Percentiles rank a stretch among this genome's conserved stretches.
These are phyloP conservation scores for Syngnathus typhle DNA, from an alignment of 2,113 vertebrate species.

Conservation along the genomic window DNA sequence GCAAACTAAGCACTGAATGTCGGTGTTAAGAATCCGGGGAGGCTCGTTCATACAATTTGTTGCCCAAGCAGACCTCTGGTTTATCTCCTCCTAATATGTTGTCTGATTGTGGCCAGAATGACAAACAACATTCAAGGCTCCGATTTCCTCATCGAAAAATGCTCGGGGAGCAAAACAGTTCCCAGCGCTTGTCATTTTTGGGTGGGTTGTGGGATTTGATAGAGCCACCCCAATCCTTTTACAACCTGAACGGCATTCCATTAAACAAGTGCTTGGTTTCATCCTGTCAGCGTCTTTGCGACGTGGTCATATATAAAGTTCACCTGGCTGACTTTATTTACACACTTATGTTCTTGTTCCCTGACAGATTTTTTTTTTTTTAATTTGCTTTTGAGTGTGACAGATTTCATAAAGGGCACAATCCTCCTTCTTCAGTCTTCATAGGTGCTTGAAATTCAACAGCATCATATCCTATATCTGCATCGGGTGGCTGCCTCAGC, in stretches of 20 bases:
- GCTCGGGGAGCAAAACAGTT: too few relatives aligned
- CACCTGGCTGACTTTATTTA: neutral
- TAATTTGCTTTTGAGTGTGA: neutral
- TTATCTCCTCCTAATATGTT: neutral
- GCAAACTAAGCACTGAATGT: neutral
- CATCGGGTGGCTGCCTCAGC: conserved; percentile 40
- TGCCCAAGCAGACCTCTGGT: neutral
- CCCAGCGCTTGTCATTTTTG: too few relatives aligned
- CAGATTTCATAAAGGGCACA: conserved; percentile 21
- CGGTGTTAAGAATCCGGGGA: neutral
- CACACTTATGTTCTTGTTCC: neutral
- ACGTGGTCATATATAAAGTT: neutral
- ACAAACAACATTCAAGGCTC: too few relatives aligned
- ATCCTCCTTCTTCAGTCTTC: conserved; percentile 14
- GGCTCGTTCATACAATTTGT: neutral
- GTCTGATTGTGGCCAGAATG: neutral
- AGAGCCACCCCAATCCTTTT: neutral
- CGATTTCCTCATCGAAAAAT: too few relatives aligned
- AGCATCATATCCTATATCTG: conserved; percentile 39
- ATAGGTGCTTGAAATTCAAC: conserved; percentile 33
- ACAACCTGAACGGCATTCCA: neutral
- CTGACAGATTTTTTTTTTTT: neutral
- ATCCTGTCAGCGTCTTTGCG: conserved; percentile 16
- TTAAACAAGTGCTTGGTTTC: conserved; percentile 6
- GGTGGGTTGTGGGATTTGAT: neutral